These are phyloP conservation scores for Platysternon megacephalum DNA, from an alignment of 2,113 vertebrate genomes.

Conservation along the genomic window DNA sequence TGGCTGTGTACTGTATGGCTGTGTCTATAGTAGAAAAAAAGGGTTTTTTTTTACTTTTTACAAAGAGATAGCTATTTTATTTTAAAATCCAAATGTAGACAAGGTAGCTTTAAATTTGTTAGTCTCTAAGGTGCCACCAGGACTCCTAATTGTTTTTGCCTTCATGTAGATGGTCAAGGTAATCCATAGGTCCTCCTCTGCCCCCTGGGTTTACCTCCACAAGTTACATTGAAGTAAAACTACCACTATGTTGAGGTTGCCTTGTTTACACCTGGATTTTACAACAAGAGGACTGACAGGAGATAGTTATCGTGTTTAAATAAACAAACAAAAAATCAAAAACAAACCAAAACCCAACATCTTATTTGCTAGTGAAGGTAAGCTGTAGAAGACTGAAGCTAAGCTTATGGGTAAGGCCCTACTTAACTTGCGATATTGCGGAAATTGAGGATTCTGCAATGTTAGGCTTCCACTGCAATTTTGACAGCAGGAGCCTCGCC, in stretches of 20 bases:
- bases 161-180: background rate
- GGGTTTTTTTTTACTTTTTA: background rate
- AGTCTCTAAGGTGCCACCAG: too few relatives aligned
- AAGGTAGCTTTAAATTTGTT: background rate
- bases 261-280: background rate
- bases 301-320: background rate
- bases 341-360: background rate
- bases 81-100: background rate
- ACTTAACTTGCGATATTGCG: too few relatives aligned
- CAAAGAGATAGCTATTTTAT: background rate
- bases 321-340: background rate
- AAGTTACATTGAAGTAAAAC: background rate
- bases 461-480: too few relatives aligned
- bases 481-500: too few relatives aligned
- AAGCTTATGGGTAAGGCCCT: background rate
- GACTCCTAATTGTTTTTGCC: too few relatives aligned
- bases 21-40: background rate
- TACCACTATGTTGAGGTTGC: background rate
- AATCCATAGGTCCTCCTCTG: background rate
- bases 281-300: background rate
- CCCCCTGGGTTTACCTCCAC: background rate
- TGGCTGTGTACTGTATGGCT: background rate
- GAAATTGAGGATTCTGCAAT: too few relatives aligned
- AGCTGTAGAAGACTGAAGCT: background rate
- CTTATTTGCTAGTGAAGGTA: background rate